These are phyloP conservation scores for Tapirus indicus DNA, from an alignment of 2,797 vertebrate genomes.

Conservation along the genomic window DNA sequence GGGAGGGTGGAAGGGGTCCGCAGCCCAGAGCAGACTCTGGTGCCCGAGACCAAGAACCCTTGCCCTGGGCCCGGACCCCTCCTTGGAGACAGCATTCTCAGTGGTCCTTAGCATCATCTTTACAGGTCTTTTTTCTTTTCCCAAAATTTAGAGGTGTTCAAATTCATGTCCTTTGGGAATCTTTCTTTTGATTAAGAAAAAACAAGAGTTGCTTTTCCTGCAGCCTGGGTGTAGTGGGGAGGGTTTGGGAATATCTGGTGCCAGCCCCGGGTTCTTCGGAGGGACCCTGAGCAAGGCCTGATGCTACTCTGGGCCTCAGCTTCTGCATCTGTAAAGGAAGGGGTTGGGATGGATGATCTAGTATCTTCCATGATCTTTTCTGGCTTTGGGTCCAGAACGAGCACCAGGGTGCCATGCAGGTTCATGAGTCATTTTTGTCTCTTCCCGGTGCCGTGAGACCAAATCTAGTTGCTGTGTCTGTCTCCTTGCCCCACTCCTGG, in stretches of 20 bases:
- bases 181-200: background rate
- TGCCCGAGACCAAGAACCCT: background rate
- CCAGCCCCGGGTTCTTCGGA: background rate
- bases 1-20: fast-evolving
- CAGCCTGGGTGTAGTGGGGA: background rate
- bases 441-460: fast-evolving
- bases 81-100: fast-evolving
- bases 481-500: fast-evolving
- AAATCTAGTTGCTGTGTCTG: fast-evolving
- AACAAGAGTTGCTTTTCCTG: background rate
- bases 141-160: background rate
- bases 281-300: background rate
- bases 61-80: background rate
- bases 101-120: no score
- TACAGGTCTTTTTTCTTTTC: background rate
- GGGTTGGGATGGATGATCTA: background rate
- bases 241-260: background rate
- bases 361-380: background rate
- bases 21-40: background rate
- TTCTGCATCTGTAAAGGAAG: background rate
- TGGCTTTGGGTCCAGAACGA: background rate
- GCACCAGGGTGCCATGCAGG: fast-evolving
- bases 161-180: background rate
- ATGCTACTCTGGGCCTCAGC: background rate
- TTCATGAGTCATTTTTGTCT: fast-evolving